phyloP scores from a whole-genome alignment of 2,797 vertebrate species.

The Dicrostonyx torquatus region DNA sequence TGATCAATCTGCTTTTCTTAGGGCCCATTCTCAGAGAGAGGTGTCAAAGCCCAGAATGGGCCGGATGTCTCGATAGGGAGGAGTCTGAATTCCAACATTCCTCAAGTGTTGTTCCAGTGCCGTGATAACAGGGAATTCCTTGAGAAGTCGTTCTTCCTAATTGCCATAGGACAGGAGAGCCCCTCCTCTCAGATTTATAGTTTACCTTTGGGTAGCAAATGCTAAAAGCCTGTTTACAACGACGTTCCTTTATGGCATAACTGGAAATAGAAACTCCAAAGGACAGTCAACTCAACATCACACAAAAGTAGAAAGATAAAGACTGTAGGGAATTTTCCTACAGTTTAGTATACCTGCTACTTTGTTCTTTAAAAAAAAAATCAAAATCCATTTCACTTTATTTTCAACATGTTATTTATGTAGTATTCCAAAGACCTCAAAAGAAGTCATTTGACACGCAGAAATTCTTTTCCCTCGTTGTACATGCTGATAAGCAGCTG shows the following conservation, averaged over 20 bases:
- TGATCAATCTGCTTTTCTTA: not conserved
- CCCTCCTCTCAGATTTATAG: not conserved
- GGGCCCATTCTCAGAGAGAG: not conserved
- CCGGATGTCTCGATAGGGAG: not conserved
- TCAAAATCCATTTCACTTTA: not conserved
- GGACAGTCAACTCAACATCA: not conserved
- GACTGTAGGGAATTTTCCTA: not conserved
- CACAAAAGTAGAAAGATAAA: not conserved
- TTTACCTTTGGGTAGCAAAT: not conserved
- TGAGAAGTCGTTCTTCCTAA: not conserved
- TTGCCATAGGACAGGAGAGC: rapidly evolving
- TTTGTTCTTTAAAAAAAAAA: not conserved
- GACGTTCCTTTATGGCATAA: not conserved
- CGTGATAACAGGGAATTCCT: rapidly evolving
- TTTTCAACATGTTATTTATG: slow-evolving; percentile 32
- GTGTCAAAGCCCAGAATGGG: not conserved
- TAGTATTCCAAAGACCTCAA: slow-evolving; percentile 1
- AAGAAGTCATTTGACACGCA: slow-evolving; percentile 38
- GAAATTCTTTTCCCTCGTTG: not conserved
- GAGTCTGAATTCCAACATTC: rapidly evolving
- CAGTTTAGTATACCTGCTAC: slow-evolving; percentile 25
- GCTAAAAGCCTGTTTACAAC: not conserved
- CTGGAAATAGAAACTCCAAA: not conserved
- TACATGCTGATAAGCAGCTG: not conserved
- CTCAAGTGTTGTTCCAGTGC: not conserved